Percentiles rank a stretch among this genome's conserved stretches.
Evolutionary conservation across 2,888 invertebrate genomes (phyloP).

Genomic region (Caenorhabditis auriculariae): DNA sequence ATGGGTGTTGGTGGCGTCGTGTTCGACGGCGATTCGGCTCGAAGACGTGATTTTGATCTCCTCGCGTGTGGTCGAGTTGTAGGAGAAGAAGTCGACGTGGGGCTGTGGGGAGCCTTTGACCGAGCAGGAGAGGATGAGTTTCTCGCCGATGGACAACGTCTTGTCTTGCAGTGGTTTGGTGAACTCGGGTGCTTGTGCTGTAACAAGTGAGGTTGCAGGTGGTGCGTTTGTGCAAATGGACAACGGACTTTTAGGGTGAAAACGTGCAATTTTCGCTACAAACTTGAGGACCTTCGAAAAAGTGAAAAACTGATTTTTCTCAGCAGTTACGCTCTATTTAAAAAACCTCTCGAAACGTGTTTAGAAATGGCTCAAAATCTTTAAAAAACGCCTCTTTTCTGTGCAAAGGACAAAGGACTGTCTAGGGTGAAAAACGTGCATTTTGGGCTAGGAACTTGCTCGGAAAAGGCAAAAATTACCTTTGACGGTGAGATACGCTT

Average conservation of each 20-base stretch:
- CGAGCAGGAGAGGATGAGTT: slow-evolving; percentile 59
- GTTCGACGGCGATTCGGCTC: slow-evolving; percentile 48
- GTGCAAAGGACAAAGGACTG: too few relatives aligned
- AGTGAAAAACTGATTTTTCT: too few relatives aligned
- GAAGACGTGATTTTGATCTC: slow-evolving; percentile 42
- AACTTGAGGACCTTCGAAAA: too few relatives aligned
- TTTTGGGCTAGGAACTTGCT: too few relatives aligned
- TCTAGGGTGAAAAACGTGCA: too few relatives aligned
- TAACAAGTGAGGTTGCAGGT: slow-evolving; percentile 30
- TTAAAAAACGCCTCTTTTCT: too few relatives aligned
- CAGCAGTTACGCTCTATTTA: too few relatives aligned
- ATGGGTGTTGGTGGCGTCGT: slow-evolving; percentile 58
- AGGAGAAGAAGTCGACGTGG: slow-evolving; percentile 59
- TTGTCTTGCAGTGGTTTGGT: slow-evolving; percentile 57
- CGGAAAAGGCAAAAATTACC: slow-evolving; percentile 32
- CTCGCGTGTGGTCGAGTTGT: slow-evolving; percentile 34
- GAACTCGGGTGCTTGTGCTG: slow-evolving; percentile 58
- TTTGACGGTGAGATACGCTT: slow-evolving; percentile 50
- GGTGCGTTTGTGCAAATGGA: too few relatives aligned
- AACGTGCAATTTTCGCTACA: slow-evolving; percentile 1
- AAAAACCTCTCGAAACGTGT: too few relatives aligned
- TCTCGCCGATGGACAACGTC: slow-evolving; percentile 50
- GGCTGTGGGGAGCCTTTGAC: slow-evolving; percentile 60
- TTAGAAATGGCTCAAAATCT: too few relatives aligned
- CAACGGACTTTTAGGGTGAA: too few relatives aligned